Base-by-base conservation (phyloP, 1,140 invertebrate species). In the Polypedilum vanderplanki region DNA sequence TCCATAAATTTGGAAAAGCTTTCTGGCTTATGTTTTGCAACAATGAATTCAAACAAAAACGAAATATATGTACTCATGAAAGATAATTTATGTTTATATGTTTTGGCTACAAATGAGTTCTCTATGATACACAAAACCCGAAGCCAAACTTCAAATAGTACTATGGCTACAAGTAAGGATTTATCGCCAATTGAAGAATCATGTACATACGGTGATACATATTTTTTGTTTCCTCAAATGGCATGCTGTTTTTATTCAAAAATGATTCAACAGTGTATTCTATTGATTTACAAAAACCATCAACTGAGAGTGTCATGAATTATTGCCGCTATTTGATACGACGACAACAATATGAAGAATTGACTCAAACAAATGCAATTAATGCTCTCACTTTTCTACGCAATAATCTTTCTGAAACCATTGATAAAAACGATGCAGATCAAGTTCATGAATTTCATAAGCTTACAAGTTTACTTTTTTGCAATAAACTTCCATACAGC, bases 1-100 rank as follows among this genome's bases (percentile, higher is more conserved):
- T 83, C 79, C 77, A 78, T 81, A 22, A 81, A 83, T 78, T 84
- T 86, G 81, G 86, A 90, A 76, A 92, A 90, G 15, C 89, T 89
- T 9, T 87, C 91, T 77, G 93, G 93, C 20, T 95, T 93, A 41
- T 91, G 95, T 79, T 86, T 93, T 75, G 93, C 93, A 24, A 96
- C 94, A 7, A 91, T 97, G 75, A 94, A 97, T 85, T 90, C 91
- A 75, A 90, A 94, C 77, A 84, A 89, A 2, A 90, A 93, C 82
- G 93, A 96, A 86, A 95, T 96, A 77, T 93, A 94, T 84, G 89
- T 97, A 75, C 87, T 96, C 80, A 95, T 95, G 82, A 91, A 95
- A 75, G 94, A 95, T 81, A 93, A 93, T 0, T 89, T 95, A 81
- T 94, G 93, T 92, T 89, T 94, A 3, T 95, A 92, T 79, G 91